Evolutionary conservation across 2,113 vertebrate genomes (phyloP), one percentile per base, ranked within the genome.

Genomic region (Dendropsophus ebraccatus): DNA sequence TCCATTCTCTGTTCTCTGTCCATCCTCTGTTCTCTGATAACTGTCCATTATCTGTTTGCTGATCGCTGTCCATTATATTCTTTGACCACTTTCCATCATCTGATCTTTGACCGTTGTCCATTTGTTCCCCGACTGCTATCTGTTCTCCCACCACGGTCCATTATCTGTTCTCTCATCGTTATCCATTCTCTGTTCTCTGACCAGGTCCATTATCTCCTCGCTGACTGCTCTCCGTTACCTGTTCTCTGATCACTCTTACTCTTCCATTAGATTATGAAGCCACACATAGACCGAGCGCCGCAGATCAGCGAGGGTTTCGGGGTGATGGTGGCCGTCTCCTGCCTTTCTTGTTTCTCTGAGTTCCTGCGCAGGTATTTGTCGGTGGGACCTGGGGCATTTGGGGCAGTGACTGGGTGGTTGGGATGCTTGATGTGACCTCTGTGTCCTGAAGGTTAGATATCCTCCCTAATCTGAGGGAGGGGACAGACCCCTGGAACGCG

Each of bases 331-430:
- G 95, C 96, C 0, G 94, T 96, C 73, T 96, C 95, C 90, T 96
- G 95, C 73, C 93, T 98, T 32, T 93, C 94, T 0, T 94, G 96
- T 12, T 93, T 99, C 84, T 96, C 96, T 0, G 95, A 97, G 88
- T 97, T 99, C 90, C 92, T 98, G 45, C 95, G 95, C 91, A 97
- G 97, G 96, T 97, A 69, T 0, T 41, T 41, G n/a, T n/a, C n/a
- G n/a, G n/a, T n/a, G 41, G 41, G 41, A 41, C 41, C 8, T 28
- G 47, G 6, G 13, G 23, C 13, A 6, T 56, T 56, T 56, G 4
- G 19, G 54, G 5, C 54, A 21, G 54, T 4, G 17, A 56, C 23
- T 56, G 54, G 2, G 5, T 4, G 54, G 19, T 19, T 19, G 21
- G 19, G 56, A 49, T 11, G 10, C 4, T 41, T 3, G 41, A 41